These are phyloP conservation scores for Leucophenga varia DNA, from an alignment of 1,140 invertebrate species.

Conservation along the genomic window DNA sequence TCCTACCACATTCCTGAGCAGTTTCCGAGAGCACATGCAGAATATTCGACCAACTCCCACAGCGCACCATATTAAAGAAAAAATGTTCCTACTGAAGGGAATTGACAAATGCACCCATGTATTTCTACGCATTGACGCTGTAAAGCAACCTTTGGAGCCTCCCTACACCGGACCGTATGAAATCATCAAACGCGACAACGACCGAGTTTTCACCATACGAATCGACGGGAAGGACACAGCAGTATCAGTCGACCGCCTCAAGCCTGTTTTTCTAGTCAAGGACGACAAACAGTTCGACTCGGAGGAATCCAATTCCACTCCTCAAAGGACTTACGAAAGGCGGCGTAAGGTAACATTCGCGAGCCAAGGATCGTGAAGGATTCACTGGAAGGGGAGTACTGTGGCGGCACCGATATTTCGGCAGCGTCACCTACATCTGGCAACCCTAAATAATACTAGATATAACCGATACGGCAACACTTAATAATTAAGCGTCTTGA, in stretches of 20 bases:
- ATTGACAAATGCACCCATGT: not conserved
- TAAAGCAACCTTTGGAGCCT: constrained; percentile 1
- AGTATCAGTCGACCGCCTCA: not conserved
- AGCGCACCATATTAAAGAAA: not conserved
- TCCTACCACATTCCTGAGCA: not conserved
- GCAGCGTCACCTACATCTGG: no score
- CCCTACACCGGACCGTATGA: constrained; percentile 1
- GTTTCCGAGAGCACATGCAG: not conserved
- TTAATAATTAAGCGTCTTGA: no score
- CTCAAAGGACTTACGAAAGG: no score
- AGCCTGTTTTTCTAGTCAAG: no score
- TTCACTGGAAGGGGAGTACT: no score
- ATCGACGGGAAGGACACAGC: not conserved
- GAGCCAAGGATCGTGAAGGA: no score
- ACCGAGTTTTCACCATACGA: not conserved
- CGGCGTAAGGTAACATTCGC: no score
- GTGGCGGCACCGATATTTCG: no score
- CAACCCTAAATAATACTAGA: no score
- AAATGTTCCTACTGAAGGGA: not conserved
- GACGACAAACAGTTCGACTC: no score
- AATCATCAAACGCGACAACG: not conserved
- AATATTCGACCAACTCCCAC: not conserved
- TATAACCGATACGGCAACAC: no score
- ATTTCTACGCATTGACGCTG: not conserved
- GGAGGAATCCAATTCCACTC: no score